phyloP scores from a whole-genome alignment of 2,113 vertebrate genomes.

The Elanus axillaris region DNA sequence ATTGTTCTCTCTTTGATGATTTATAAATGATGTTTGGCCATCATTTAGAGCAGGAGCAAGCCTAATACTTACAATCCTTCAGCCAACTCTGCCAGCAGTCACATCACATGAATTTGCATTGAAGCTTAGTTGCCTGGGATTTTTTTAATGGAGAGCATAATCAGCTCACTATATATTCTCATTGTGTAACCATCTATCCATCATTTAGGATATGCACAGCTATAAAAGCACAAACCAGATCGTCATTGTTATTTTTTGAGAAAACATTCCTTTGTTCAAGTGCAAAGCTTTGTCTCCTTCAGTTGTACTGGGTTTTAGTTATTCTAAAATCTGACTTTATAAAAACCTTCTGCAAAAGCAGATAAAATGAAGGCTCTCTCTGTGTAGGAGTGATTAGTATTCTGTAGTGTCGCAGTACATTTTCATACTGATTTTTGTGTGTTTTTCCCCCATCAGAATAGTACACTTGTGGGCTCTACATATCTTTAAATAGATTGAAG shows the following conservation, averaged over 20 bases:
- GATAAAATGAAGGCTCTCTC: conserved; percentile 55
- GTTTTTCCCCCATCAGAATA: conserved; percentile 66
- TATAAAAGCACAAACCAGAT: conserved; percentile 54
- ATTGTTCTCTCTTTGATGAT: not conserved
- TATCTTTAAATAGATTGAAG: conserved; percentile 69
- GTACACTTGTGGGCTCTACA: conserved; percentile 70
- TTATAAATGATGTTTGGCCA: not conserved
- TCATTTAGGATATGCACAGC: conserved; percentile 48
- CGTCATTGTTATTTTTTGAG: conserved; percentile 40
- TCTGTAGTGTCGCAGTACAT: conserved; percentile 64
- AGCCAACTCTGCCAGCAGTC: conserved; percentile 16
- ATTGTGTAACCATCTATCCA: conserved; percentile 48
- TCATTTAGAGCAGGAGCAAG: not conserved
- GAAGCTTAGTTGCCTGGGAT: not conserved
- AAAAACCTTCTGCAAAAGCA: conserved; percentile 47
- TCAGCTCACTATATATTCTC: conserved; percentile 41
- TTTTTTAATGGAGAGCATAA: conserved; percentile 30
- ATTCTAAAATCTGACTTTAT: conserved; percentile 61
- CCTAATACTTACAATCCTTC: not conserved
- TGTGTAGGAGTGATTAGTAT: conserved; percentile 74
- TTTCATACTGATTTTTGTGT: conserved; percentile 71
- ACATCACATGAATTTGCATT: conserved; percentile 8
- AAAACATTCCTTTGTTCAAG: conserved; percentile 54
- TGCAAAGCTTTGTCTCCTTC: conserved; percentile 58
- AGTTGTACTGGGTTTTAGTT: conserved; percentile 43